A percentile compares a stretch with the other conserved stretches of the same genome.
These are phyloP conservation scores for Pristionchus pacificus DNA, from an alignment of 1,140 invertebrate genomes.

Conservation along the genomic window DNA sequence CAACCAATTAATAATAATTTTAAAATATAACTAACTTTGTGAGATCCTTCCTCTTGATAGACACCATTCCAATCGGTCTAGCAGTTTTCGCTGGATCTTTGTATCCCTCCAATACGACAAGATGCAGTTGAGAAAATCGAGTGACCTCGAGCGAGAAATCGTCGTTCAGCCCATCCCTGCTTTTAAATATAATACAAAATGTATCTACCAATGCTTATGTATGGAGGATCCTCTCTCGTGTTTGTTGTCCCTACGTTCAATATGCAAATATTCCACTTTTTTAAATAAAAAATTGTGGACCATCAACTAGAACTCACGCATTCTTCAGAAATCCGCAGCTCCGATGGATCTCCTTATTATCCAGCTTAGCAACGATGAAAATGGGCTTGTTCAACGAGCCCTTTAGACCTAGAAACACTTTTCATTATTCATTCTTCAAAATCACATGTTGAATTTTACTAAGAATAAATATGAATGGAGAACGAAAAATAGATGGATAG, in stretches of 20 bases:
- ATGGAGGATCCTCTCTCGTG: too few species aligned
- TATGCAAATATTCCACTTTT: too few species aligned
- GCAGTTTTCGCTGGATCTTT: conserved; percentile 13
- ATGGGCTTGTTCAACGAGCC: background rate
- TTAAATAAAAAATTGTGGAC: too few species aligned
- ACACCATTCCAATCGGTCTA: conserved; percentile 20
- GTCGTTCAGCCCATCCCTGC: background rate
- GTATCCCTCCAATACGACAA: conserved; percentile 12
- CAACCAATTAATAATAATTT: too few species aligned
- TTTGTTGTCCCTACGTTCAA: too few species aligned
- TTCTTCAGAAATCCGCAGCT: background rate
- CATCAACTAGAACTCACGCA: background rate
- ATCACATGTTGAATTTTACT: too few species aligned
- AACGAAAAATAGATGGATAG: too few species aligned
- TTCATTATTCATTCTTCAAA: background rate
- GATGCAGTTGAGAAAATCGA: conserved; percentile 15
- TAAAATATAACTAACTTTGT: conserved; percentile 1
- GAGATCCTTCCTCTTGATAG: conserved; percentile 12
- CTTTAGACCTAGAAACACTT: background rate
- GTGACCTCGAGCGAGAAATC: background rate
- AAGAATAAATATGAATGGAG: too few species aligned
- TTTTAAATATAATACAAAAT: background rate
- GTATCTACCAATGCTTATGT: too few species aligned
- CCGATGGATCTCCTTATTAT: background rate
- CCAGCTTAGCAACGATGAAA: background rate